A percentile compares a stretch with the other conserved stretches of the same genome.
These are phyloP conservation scores for Melanchra persicariae DNA, from an alignment of 2,888 invertebrate species.

Conservation along the genomic window DNA sequence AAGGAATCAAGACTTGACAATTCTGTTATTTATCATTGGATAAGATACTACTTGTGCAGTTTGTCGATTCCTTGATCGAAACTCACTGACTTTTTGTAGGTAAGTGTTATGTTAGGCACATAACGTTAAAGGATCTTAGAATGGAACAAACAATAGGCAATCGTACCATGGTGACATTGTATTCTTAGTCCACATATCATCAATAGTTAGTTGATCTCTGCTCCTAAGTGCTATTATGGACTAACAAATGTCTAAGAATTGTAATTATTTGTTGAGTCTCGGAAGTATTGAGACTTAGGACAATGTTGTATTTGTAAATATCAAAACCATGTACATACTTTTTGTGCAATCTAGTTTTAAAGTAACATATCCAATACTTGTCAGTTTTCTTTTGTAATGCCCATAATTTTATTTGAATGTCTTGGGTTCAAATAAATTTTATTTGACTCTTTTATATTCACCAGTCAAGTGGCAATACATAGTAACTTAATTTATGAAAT, in stretches of 20 bases:
- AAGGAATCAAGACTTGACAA: neutral
- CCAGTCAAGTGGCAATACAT: constrained; percentile 43
- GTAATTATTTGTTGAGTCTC: constrained; percentile 19
- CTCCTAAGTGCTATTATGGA: constrained; percentile 15
- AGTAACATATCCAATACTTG: constrained; percentile 34
- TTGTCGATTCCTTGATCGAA: constrained; percentile 8
- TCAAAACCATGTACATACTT: constrained; percentile 52
- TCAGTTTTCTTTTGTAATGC: constrained; percentile 47
- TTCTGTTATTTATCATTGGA: constrained; percentile 17
- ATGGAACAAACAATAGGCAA: constrained; percentile 26
- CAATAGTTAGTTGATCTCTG: constrained; percentile 11
- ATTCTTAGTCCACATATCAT: constrained; percentile 13
- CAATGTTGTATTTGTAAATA: constrained; percentile 58
- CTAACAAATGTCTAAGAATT: constrained; percentile 21
- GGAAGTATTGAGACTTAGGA: constrained; percentile 14
- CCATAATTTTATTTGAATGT: constrained; percentile 23
- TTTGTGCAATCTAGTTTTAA: constrained; percentile 65
- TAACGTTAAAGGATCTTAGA: neutral
- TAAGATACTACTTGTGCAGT: neutral
- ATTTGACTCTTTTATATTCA: constrained; percentile 31
- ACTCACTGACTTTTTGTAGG: neutral
- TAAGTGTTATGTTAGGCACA: neutral
- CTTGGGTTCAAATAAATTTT: constrained; percentile 9
- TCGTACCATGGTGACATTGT: neutral
- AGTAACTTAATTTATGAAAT: constrained; percentile 44